Evolutionary conservation across 2,888 invertebrate genomes (phyloP).

Genomic region (Brachyptera risi): DNA sequence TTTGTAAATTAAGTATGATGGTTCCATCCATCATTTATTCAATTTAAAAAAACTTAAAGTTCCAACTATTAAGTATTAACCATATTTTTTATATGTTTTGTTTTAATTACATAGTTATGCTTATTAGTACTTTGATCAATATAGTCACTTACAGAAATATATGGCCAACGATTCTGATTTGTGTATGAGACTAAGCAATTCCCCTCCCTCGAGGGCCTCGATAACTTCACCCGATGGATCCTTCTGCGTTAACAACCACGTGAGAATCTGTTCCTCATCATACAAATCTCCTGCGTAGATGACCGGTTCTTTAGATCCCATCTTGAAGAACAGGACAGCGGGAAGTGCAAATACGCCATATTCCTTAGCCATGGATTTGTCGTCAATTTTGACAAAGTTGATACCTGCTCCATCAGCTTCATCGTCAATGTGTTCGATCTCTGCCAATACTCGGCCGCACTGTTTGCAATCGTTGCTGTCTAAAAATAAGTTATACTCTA

Average conservation of each 20-base stretch:
- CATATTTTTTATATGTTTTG: background rate
- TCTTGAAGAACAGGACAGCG: conserved; percentile 84
- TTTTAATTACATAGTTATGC: background rate
- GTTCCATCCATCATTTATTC: background rate
- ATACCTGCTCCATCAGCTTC: conserved; percentile 88
- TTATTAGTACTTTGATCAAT: background rate
- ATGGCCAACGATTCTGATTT: conserved; percentile 80
- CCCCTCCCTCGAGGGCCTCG: conserved; percentile 80
- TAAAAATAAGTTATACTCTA: conserved; percentile 48
- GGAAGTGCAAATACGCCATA: conserved; percentile 87
- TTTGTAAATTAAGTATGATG: too few species aligned
- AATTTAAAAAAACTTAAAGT: background rate
- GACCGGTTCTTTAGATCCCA: conserved; percentile 82
- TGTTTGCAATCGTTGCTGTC: conserved; percentile 95
- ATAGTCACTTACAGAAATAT: conserved; percentile 79
- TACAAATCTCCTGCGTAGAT: conserved; percentile 87
- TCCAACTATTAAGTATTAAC: background rate
- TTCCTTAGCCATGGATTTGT: conserved; percentile 79
- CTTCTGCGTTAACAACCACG: conserved; percentile 86
- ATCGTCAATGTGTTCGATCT: conserved; percentile 91
- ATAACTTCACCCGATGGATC: conserved; percentile 89
- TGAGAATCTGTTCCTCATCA: conserved; percentile 82
- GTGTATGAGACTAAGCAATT: conserved; percentile 68
- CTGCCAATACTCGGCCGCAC: conserved; percentile 79
- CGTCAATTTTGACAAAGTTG: conserved; percentile 89